Base-by-base conservation (phyloP, 2,888 invertebrate species). In the Caenorhabditis becei region DNA sequence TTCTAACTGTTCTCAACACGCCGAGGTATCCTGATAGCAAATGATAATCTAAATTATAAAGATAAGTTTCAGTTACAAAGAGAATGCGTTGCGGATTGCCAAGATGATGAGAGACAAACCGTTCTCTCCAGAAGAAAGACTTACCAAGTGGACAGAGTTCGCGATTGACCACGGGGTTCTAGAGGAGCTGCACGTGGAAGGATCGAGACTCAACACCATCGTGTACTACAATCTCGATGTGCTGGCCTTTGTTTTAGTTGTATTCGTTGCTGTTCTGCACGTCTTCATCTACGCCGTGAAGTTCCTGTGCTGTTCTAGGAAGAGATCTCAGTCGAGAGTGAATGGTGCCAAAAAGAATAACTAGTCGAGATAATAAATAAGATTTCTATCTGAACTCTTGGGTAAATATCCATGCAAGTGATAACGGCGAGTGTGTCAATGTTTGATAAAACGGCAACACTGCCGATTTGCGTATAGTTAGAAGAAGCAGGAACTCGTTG, bases 201-300 rank as follows among this genome's bases (percentile, higher is more conserved):
- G 87, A 20, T 77, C 84, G 7, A 58, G 80, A 23, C 32, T 87
- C 35, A 84, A 84, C 58, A 70, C 83, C 20, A 83, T 87, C 28
- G 79, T 85, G n/a, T 87, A 87, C 61, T 87, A 84, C 74, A 86
- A 85, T 75, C 47, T 87, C 11, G 87, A 87, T 53, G 82, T 87
- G 28, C 63, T 87, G 10, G 70, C 71, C 18, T 74, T 74, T 18
- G 11, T 74, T 0, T 2, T 37, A 59, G 2, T 53, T 59, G 41
- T 51, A 51, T 23, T 54, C 62, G 10, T 66, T 58, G 53, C 23
- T 18, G n/a, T 66, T 63, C 54, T 77, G n/a, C 67, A 77, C 32
- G 62, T 77, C 18, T 62, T 77, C 44, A 51, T 74, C 26, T 66
- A 66, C 23, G 14, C 58, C 1, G 47, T 74, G 41, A 74, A 74